A percentile compares a stretch with the other conserved stretches of the same genome.
Conservation (phyloP, 2,797 vertebrate species). For the Enteromius unitaeniatus region DNA sequence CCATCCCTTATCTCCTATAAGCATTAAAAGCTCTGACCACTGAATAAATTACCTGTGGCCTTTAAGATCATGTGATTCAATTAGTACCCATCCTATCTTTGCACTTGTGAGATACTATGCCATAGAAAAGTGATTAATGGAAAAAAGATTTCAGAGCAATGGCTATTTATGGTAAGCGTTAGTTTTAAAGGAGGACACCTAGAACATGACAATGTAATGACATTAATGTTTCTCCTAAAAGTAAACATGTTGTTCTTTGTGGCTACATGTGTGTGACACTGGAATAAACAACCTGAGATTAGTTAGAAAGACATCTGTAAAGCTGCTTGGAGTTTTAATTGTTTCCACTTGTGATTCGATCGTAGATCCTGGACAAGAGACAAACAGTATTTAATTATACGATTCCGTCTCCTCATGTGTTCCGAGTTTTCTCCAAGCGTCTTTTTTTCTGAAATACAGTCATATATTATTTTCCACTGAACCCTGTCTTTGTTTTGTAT, state of each 20-base stretch:
- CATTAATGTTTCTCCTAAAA: constrained; percentile 7
- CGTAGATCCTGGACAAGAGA: constrained; percentile 43
- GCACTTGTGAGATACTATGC: not conserved
- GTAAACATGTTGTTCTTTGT: not conserved
- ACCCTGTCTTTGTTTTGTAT: constrained; percentile 44
- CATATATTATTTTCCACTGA: constrained; percentile 26
- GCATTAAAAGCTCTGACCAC: constrained; percentile 14
- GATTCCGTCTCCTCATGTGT: not conserved
- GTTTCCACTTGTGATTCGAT: constrained; percentile 48
- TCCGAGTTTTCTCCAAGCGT: constrained; percentile 23
- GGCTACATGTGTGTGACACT: not conserved
- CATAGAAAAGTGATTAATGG: not conserved
- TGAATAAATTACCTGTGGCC: constrained; percentile 14
- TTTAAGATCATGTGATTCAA: constrained; percentile 15
- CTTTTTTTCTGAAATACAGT: constrained; percentile 28
- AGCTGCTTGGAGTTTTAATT: constrained; percentile 45
- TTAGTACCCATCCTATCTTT: not conserved
- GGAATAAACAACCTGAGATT: constrained; percentile 40
- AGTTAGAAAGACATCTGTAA: constrained; percentile 51
- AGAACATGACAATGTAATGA: constrained; percentile 20
- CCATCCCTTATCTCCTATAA: not conserved
- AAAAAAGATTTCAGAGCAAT: constrained; percentile 10
- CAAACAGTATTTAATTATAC: constrained; percentile 47
- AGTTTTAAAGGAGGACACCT: constrained; percentile 6
- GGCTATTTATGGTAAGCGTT: constrained; percentile 7